Base-by-base conservation (phyloP, 2,797 vertebrate genomes). In the Liasis olivaceus region DNA sequence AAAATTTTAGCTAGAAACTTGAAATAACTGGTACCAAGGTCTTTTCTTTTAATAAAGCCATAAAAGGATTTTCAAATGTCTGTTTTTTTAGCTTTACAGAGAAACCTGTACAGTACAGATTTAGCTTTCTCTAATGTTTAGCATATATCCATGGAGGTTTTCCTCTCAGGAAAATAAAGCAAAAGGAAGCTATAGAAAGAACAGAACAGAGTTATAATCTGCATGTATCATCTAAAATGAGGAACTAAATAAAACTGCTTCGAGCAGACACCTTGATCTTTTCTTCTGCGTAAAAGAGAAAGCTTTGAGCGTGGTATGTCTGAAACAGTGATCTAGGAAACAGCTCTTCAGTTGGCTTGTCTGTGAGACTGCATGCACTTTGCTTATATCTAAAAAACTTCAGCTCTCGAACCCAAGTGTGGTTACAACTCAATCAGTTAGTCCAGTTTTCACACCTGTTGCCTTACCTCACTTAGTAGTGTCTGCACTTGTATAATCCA, bases 401-500 rank as follows among this genome's bases (percentile, higher is more conserved):
- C 94, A 93, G 93, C 87, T 94, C 93, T 93, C 94, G 95, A 97
- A 96, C 93, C 93, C 94, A 96, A 94, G 94, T 59, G 95, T 95
- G 94, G 93, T 96, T 93, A 94, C 62, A 93, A 94, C 95, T 93
- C 94, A 58, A 93, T 94, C 93, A 77, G 0, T 95, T 96, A 95
- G 96, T 94, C 95, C 89, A 31, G 72, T 96, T 97, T 97, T 96
- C 97, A 96, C 98, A 98, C 97, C 98, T 98, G 97, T 96, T 96
- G 96, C 95, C 98, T 98, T 98, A 98, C 98, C 98, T 98, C 98
- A 98, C 98, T 98, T 95, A 96, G 97, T 93, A 96, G 97, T 95
- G 97, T 97, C 97, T 97, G 97, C 97, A 95, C 97, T 98, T 96
- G 97, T 97, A 95, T 98, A 96, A 98, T 98, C 98, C 98, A 95